Evolutionary conservation across 2,888 invertebrate species (phyloP), one percentile per base, ranked within the genome.

Genomic region (Pasiphila rectangulata): DNA sequence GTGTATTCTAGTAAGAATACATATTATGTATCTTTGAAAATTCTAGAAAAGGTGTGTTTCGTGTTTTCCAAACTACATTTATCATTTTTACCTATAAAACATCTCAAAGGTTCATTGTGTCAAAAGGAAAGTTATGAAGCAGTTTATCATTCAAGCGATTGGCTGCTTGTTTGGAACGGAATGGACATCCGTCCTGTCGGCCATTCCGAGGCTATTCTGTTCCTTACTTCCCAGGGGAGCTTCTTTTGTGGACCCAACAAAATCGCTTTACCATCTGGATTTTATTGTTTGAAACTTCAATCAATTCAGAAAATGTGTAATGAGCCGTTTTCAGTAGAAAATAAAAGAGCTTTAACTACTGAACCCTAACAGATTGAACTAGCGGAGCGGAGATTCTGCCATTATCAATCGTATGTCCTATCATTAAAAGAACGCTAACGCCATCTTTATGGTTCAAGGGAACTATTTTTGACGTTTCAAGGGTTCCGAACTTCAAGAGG

Each of bases 181-280:
- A 46, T 50, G 43, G 51, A 52, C 25, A 45, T 53, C 38, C 24
- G 47, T 44, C n/a, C n/a, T 25, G 38, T 25, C 55, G 55, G 53
- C 23, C 15, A n/a, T 15, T 23, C 25, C 49, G 32, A n/a, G 25
- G 38, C 27, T 25, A 40, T 47, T 39, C 47, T 40, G 37, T 45
- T 30, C 20, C 30, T 13, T 46, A 57, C 42, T 45, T 62, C 68
- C 71, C 67, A 50, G 59, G 58, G 65, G 67, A 51, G 54, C 53
- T 46, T 54, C 63, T 63, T 64, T 72, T 72, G 69, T 73, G 55
- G 51, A 64, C 54, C 55, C 55, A 40, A 47, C 57, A 41, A 69
- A 66, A 69, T 64, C 68, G 59, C 58, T 58, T 39, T 51, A 46
- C 57, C 54, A 57, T 58, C 51, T 61, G 58, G 50, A 59, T 57